Percentiles rank a stretch among this genome's conserved stretches.
These are phyloP conservation scores for Lycia hirtaria DNA, from an alignment of 2,888 invertebrate genomes.

Conservation along the genomic window DNA sequence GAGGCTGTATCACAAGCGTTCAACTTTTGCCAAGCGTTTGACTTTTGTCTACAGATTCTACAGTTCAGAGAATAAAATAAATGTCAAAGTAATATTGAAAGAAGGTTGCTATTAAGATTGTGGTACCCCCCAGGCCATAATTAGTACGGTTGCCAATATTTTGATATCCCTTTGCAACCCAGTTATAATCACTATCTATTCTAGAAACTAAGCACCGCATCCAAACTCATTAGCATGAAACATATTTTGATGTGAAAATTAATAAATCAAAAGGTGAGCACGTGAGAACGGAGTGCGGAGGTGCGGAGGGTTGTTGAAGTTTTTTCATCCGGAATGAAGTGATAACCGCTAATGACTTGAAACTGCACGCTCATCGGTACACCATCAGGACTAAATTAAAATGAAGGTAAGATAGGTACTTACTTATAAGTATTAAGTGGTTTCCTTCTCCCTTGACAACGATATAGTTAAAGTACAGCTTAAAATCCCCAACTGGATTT, in stretches of 20 bases:
- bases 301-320: conserved; percentile 77
- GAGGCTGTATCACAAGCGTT: too few species aligned
- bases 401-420: conserved; percentile 34
- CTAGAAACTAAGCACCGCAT: conserved; percentile 9
- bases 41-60: too few species aligned
- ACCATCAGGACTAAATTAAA: conserved; percentile 61
- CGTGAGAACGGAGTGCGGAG: conserved; percentile 69
- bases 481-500: too few species aligned
- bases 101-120: too few species aligned
- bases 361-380: conserved; percentile 76
- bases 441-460: background rate
- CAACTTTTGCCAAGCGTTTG: too few species aligned
- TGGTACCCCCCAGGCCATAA: too few species aligned
- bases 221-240: conserved; percentile 57
- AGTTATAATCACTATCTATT: background rate
- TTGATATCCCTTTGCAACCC: too few species aligned
- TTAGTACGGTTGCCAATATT: too few species aligned
- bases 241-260: conserved; percentile 82
- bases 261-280: conserved; percentile 83
- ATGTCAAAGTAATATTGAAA: too few species aligned
- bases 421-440: background rate
- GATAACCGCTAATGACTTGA: conserved; percentile 84
- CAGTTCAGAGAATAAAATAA: too few species aligned
- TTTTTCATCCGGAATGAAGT: conserved; percentile 85
- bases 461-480: too few species aligned